These are phyloP conservation scores for Tapirus terrestris DNA, from an alignment of 2,113 vertebrate genomes.

Conservation along the genomic window DNA sequence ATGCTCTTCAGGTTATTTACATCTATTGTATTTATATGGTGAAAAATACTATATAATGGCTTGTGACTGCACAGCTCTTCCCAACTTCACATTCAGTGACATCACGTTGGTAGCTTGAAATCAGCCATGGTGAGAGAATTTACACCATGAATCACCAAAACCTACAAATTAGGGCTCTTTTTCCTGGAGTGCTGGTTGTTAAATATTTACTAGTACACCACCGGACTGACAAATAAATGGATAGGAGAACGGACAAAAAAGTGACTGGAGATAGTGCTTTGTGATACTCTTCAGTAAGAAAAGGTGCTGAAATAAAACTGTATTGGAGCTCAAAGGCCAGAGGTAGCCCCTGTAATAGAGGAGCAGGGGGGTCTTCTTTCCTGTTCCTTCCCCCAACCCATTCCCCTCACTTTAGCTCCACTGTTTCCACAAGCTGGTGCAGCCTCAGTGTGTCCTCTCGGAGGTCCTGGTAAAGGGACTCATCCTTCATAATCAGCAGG, in stretches of 20 bases:
- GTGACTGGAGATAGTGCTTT: not conserved
- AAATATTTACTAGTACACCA: not conserved
- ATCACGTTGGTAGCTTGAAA: not conserved
- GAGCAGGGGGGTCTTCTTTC: not conserved
- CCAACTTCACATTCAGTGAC: not conserved
- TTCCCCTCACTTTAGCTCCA: constrained; percentile 87
- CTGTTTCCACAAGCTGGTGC: constrained; percentile 90
- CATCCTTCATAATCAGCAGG: constrained; percentile 93
- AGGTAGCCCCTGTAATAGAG: not conserved
- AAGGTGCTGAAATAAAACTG: not conserved
- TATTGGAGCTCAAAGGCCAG: not conserved
- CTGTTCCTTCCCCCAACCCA: not conserved
- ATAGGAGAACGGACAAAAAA: not conserved
- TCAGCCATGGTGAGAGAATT: not conserved
- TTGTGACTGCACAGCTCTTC: not conserved
- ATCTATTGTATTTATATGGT: not conserved
- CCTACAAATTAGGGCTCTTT: not conserved
- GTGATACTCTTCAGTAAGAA: not conserved
- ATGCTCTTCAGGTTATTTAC: not conserved
- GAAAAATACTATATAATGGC: not conserved
- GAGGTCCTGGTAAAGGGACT: constrained; percentile 91
- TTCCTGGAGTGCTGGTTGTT: not conserved
- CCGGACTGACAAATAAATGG: not conserved
- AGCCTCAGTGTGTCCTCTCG: constrained; percentile 94
- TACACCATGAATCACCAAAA: constrained; percentile 46